Base-by-base conservation (phyloP, 2,888 invertebrate species). In the Sesamia inferens region DNA sequence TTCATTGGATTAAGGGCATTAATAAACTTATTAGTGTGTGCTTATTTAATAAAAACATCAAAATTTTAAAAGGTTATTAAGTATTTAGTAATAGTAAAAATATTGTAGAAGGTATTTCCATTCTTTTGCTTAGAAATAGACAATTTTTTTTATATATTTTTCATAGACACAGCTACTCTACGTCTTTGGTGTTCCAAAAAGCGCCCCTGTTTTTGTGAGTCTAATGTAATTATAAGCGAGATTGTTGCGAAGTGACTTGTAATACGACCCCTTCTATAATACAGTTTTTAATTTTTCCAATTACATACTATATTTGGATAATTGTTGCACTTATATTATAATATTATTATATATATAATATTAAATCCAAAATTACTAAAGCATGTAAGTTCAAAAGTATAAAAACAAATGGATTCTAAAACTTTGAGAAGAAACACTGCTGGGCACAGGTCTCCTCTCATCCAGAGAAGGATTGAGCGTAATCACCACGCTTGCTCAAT, bases 241-340 rank as follows among this genome's bases (percentile, higher is more conserved):
- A 95, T 94, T 93, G 94, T 93, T 93, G 90, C 92, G 90, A 94
- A 95, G 94, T 95, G 95, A 95, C 95, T 94, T 90, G 94, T 94
- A 92, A 93, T 92, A 90, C 88, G 91, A 93, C 92, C 95, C 95
- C 94, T 94, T 94, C 92, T 85, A 85, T 91, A 91, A 90, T 87
- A 89, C 89, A 87, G 88, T 90, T 92, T 91, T 89, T 89, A 87
- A 90, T 93, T 92, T 90, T 31, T 90, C 90, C 92, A 91, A 92
- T 90, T 88, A 87, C 87, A 87, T 84, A 82, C 81, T 73, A 84
- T 86, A 88, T 87, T 82, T 78, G 16, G 55, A 69, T 68, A 68
- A 76, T 78, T 68, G 39, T 13, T 75, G 63, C 51, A 69, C 63
- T 77, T 68, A 71, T 74, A 24, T 71, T 6, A n/a, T 69, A 39